These are phyloP conservation scores for Ptilorrhoa leucosticta DNA, from an alignment of 2,113 vertebrate species.

Conservation along the genomic window DNA sequence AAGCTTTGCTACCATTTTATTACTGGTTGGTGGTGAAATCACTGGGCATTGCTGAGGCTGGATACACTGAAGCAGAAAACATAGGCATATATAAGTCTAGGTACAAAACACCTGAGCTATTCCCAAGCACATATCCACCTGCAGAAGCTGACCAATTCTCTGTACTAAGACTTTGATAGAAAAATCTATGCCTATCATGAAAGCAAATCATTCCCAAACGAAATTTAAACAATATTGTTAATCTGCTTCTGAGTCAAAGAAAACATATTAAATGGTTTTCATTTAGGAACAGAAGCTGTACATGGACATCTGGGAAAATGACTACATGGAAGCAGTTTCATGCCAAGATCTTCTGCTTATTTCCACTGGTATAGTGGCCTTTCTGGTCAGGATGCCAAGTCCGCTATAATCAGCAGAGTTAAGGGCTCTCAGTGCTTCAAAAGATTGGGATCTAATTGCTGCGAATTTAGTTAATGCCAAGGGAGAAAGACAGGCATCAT, in stretches of 20 bases:
- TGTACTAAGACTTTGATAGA: not conserved
- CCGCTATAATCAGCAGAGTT: constrained; percentile 8
- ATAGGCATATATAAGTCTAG: accelerated
- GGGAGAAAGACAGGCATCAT: constrained; percentile 23
- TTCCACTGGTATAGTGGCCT: constrained; percentile 1
- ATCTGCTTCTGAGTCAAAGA: not conserved
- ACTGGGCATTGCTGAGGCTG: not conserved
- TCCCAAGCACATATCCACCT: not conserved
- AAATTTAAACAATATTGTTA: not conserved
- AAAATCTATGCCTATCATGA: not conserved
- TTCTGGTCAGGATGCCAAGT: constrained; percentile 13
- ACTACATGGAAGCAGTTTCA: not conserved
- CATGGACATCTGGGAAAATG: not conserved
- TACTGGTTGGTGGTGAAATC: not conserved
- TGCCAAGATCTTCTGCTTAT: not conserved
- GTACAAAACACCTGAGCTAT: not conserved
- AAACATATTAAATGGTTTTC: not conserved
- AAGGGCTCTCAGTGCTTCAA: constrained; percentile 1
- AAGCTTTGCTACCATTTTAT: not conserved
- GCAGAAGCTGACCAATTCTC: not conserved
- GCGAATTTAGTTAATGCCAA: constrained; percentile 37
- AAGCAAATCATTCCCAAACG: not conserved
- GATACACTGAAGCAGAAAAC: not conserved
- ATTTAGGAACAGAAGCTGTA: not conserved
- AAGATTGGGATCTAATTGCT: constrained; percentile 31